These are phyloP conservation scores for Poecile montanus DNA, from an alignment of 2,797 vertebrate species.

Conservation along the genomic window DNA sequence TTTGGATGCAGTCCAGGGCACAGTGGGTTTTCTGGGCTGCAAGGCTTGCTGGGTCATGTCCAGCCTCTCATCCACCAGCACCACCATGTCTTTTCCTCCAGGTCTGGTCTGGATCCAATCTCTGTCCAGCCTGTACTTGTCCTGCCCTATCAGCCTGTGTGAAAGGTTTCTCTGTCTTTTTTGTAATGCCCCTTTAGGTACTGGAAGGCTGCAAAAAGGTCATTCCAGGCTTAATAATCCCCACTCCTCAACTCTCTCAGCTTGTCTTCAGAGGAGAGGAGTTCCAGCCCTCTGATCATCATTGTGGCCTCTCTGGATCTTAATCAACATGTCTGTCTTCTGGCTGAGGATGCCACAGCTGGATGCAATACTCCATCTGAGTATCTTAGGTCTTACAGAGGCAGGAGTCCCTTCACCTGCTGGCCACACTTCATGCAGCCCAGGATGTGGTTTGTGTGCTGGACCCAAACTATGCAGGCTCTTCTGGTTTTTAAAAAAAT, in stretches of 20 bases:
- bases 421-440: not conserved
- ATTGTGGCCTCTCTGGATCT: not conserved
- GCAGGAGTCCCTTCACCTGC: not conserved
- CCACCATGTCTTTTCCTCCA: accelerated
- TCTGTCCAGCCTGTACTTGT: not conserved
- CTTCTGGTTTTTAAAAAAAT: not conserved
- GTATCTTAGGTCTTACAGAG: accelerated
- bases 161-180: not conserved
- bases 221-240: not conserved
- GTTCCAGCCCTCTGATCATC: not conserved
- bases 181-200: accelerated
- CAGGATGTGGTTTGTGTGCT: not conserved
- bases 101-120: not conserved
- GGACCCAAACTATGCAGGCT: not conserved
- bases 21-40: not conserved
- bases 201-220: not conserved
- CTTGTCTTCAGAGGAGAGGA: not conserved
- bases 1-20: not conserved
- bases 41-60: not conserved
- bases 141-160: not conserved
- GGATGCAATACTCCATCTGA: not conserved
- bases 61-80: not conserved
- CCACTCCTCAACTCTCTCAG: not conserved
- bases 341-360: not conserved
- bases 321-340: not conserved